phyloP scores from a whole-genome alignment of 2,113 vertebrate species.

The Psittacara wagleri region DNA sequence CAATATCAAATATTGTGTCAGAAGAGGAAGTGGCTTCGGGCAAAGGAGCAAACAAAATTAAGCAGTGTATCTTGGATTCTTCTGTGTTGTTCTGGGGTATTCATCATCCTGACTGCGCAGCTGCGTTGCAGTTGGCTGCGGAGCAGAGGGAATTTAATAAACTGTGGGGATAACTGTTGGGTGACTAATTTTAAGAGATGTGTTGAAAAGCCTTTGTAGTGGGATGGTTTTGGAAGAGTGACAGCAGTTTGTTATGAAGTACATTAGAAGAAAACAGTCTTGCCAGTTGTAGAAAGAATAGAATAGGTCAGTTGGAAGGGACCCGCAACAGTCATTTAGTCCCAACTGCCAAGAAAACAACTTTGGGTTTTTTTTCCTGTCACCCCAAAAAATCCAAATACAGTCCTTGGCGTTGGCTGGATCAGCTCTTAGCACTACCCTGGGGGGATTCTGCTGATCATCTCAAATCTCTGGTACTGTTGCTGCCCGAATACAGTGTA shows the following conservation, averaged over 20 bases:
- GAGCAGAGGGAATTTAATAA: background rate
- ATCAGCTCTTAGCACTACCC: rapidly evolving
- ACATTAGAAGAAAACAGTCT: background rate
- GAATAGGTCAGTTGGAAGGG: background rate
- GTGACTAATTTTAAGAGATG: background rate
- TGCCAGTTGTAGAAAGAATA: background rate
- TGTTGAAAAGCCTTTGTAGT: background rate
- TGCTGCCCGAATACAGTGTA: background rate
- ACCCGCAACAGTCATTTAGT: rapidly evolving
- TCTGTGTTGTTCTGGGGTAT: constrained; percentile 1
- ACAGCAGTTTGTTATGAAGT: background rate
- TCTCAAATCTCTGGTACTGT: background rate
- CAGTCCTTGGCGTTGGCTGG: background rate
- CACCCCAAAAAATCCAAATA: background rate
- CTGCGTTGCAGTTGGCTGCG: background rate
- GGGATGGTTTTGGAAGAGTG: background rate
- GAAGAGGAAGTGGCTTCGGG: constrained; percentile 21
- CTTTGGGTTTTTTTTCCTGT: rapidly evolving
- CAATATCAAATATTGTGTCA: background rate
- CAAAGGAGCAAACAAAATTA: constrained; percentile 49
- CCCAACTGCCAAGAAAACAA: background rate
- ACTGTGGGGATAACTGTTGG: background rate
- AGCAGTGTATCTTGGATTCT: constrained; percentile 37
- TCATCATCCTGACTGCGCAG: constrained; percentile 1
- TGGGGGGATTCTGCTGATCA: background rate